Evolutionary conservation across 2,888 invertebrate genomes (phyloP), one percentile per base, ranked within the genome.

Genomic region (Crossocerus cetratus): DNA sequence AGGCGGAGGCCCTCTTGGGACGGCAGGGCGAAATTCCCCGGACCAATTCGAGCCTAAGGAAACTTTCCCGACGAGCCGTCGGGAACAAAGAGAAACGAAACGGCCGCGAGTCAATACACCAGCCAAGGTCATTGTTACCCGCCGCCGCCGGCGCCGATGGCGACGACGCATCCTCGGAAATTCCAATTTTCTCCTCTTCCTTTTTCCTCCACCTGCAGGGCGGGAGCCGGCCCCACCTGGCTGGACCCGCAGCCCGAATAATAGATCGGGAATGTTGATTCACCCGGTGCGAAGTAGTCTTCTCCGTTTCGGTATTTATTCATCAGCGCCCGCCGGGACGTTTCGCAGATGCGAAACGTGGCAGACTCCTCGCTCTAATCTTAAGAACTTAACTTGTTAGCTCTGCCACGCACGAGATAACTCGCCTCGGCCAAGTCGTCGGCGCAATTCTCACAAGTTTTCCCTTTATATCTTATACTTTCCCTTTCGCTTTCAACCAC

Each of bases 91-190:
- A n/a, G 16, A 72, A 74, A 74, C 63, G 73, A 80, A 69, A 74
- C 69, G 71, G 67, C 55, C 32, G 32, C 71, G 81, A 82, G 81
- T 82, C 81, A 79, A 82, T 81, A 82, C 68, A 77, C 81, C 69
- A 60, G 63, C 72, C 81, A 82, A 81, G 81, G 81, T 81, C 81
- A 81, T 82, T 81, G 81, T 76, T 81, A 77, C 81, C 67, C 74
- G 67, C 69, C 67, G 71, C 69, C 71, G 32, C 32, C 32, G 32
- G 1, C 8, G 32, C 32, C 8, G 8, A 4, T 11, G 32, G 5
- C 32, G 32, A 11, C 32, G 69, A 73, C 72, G 65, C 67, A 74
- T 72, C 76, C 72, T 62, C 72, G 67, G 73, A 72, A 78, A 73
- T 79, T 78, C 65, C 69, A 69, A 79, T 72, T 72, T 77, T 74